Base-by-base conservation (phyloP, 2,113 vertebrate species). In the Vidua macroura region DNA sequence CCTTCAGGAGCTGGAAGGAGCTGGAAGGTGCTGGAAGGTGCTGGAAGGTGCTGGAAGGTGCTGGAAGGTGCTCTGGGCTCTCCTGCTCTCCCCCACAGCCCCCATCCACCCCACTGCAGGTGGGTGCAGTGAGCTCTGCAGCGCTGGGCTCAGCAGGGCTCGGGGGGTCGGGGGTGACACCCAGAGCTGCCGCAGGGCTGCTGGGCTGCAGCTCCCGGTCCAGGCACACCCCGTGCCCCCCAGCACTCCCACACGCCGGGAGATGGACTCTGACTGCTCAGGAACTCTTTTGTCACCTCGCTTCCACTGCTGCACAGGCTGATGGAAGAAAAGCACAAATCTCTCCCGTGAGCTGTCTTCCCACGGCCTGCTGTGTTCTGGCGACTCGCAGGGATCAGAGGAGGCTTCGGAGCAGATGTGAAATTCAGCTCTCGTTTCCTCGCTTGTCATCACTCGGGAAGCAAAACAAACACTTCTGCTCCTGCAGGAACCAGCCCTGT, bases 241-340 rank as follows among this genome's bases (percentile, higher is more conserved):
- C 74, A 56, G 81, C 14, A 30, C 90, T 95, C 92, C 92, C 83
- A 74, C 92, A 24, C 3, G 12, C 70, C 14, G 4, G 21, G 87
- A 31, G 79, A 92, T 69, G 92, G 96, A 88, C 93, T 55, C 92
- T 13, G 82, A 8, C 78, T 92, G 92, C 90, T 79, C 49, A 8
- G 27, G 92, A 92, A 88, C 93, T 96, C 85, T 96, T 96, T 96
- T 96, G 95, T 96, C 95, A 96, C 92, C 51, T 90, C 49, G 5
- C 93, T 96, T 93, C 95, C 92, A 80, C 85, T 88, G 63, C 5
- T 44, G 75, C 60, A 59, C 72, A 96, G 95, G 88, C 93, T 96
- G 95, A 83, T 73, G 93, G 93, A 90, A 88, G 93, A 93, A 94
- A 94, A 88, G 70, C 87, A 85, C 73, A 68, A 85, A 93, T 76